A percentile compares a stretch with the other conserved stretches of the same genome.
Conservation (phyloP, 2,113 vertebrate genomes). For the Mirounga angustirostris region DNA sequence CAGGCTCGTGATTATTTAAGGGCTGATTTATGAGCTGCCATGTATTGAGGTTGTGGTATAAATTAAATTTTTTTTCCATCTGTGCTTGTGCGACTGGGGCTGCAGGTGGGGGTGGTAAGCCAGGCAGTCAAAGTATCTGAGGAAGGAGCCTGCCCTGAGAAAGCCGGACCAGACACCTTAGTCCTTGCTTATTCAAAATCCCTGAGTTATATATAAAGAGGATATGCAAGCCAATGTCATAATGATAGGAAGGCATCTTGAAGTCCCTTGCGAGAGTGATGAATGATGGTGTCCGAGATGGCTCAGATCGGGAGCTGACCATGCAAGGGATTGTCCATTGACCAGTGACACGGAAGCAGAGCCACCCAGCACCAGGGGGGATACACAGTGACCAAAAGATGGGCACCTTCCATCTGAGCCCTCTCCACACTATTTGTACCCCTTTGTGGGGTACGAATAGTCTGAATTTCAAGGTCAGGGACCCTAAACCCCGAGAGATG, state of each 20-base stretch:
- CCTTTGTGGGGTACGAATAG: no score
- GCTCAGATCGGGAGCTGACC: background rate
- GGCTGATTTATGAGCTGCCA: background rate
- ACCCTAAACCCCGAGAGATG: background rate
- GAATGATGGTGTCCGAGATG: background rate
- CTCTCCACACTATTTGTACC: background rate
- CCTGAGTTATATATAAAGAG: background rate
- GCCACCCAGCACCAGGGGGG: background rate
- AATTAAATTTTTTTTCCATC: background rate
- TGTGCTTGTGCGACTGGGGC: background rate
- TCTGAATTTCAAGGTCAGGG: background rate
- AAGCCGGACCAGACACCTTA: background rate
- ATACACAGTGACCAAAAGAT: background rate
- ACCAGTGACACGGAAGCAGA: background rate
- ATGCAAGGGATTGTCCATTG: background rate
- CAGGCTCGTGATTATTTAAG: background rate
- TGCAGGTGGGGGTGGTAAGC: background rate
- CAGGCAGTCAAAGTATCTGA: background rate
- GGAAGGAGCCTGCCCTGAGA: background rate
- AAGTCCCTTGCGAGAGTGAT: background rate
- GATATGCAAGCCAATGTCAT: background rate
- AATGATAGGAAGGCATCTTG: background rate
- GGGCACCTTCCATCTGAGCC: background rate
- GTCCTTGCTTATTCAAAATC: background rate
- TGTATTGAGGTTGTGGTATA: background rate